These are phyloP conservation scores for Ophioninae sp. DNA, from an alignment of 2,888 invertebrate genomes.

Conservation along the genomic window DNA sequence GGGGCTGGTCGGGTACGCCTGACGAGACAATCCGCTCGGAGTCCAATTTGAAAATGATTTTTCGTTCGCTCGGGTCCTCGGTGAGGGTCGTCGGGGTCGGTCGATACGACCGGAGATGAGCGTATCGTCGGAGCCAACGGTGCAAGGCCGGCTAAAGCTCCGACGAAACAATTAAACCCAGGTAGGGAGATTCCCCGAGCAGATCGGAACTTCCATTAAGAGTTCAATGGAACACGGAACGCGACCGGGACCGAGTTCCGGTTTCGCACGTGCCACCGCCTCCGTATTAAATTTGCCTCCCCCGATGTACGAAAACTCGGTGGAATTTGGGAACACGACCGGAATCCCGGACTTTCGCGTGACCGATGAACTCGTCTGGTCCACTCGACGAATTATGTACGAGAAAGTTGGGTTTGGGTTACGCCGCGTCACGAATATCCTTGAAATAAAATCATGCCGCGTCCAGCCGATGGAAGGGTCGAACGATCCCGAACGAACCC, in stretches of 20 bases:
- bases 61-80: not conserved
- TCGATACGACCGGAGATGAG: conserved; percentile 18
- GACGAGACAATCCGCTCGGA: not conserved
- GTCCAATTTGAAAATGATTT: conserved; percentile 3
- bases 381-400: too few relatives aligned
- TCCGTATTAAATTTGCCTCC: not conserved
- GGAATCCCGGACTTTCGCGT: not conserved
- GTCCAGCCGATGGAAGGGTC: not conserved
- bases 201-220: conserved; percentile 12
- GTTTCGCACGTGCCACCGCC: not conserved
- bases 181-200: not conserved
- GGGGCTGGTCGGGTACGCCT: not conserved
- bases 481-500: not conserved
- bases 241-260: not conserved
- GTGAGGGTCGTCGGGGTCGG: conserved; percentile 2
- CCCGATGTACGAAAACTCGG: not conserved
- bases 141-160: not conserved
- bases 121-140: not conserved
- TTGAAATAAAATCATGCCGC: not conserved
- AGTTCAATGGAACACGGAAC: not conserved
- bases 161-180: conserved; percentile 30
- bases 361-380: not conserved
- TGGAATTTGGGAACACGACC: not conserved
- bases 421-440: not conserved
- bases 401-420: too few relatives aligned